These are phyloP conservation scores for Cossypha niveicapilla DNA, from an alignment of 2,797 vertebrate genomes.

Conservation along the genomic window DNA sequence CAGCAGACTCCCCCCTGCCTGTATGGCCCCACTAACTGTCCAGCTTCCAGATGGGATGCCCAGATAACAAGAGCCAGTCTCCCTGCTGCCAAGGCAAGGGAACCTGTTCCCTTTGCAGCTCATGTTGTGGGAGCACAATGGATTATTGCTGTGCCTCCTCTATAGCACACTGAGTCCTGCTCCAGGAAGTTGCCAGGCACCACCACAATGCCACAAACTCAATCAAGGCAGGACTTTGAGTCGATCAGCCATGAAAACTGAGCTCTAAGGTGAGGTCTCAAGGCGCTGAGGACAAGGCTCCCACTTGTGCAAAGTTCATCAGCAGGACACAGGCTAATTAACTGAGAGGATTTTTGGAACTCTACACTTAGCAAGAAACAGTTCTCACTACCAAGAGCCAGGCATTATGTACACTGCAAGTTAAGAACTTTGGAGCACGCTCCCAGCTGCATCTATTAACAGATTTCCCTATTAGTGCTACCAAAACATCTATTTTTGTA, in stretches of 20 bases:
- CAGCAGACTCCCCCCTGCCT: neutral
- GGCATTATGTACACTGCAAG: neutral
- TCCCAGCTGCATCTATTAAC: neutral
- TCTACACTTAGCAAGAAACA: conserved; percentile 9
- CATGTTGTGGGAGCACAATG: neutral
- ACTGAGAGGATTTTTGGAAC: conserved; percentile 56
- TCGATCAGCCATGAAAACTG: neutral
- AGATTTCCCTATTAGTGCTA: neutral
- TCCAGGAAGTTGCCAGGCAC: neutral
- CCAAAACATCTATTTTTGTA: neutral
- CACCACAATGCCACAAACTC: neutral
- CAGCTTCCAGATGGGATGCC: neutral
- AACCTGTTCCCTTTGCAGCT: neutral
- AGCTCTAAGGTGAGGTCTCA: neutral
- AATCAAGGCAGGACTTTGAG: neutral
- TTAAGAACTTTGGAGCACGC: rapidly evolving
- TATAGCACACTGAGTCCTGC: neutral
- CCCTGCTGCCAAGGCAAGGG: conserved; percentile 19
- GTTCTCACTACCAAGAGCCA: neutral
- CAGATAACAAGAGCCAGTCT: neutral
- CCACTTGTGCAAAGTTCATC: conserved; percentile 53
- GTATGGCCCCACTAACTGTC: neutral
- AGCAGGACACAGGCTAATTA: conserved; percentile 57
- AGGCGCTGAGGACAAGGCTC: neutral
- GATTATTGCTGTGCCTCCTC: neutral